These are phyloP conservation scores for Rhinichthys klamathensis DNA, from an alignment of 2,113 vertebrate species.

Conservation along the genomic window DNA sequence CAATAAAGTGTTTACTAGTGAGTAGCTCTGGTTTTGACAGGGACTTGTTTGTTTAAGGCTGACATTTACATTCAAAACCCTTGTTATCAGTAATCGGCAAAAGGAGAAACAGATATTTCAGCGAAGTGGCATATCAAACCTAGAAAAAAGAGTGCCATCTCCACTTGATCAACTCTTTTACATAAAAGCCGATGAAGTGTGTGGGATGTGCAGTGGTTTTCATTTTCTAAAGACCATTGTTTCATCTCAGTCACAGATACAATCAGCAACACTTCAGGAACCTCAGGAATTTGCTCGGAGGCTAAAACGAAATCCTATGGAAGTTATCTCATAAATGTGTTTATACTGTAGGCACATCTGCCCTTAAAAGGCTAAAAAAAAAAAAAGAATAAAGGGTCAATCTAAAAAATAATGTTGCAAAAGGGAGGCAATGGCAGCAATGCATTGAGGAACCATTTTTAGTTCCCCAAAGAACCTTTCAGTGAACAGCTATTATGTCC, in stretches of 20 bases:
- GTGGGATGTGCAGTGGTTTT: slow-evolving; percentile 2
- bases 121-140: background rate
- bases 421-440: no score
- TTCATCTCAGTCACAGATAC: background rate
- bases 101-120: background rate
- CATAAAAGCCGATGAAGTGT: background rate
- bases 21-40: background rate
- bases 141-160: background rate
- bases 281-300: background rate
- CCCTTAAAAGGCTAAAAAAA: no score
- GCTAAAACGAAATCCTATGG: background rate
- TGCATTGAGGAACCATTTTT: no score
- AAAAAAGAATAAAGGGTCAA: background rate
- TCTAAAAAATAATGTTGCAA: no score
- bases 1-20: slow-evolving; percentile 40
- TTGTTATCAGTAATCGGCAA: background rate
- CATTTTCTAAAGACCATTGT: slow-evolving; percentile 23
- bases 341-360: background rate
- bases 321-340: background rate
- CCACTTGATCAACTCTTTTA: background rate
- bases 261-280: slow-evolving; percentile 18
- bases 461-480: no score
- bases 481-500: background rate
- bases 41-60: slow-evolving; percentile 37
- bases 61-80: background rate